phyloP scores from a whole-genome alignment of 2,888 invertebrate genomes.

The Carpatolechia fugitivella region DNA sequence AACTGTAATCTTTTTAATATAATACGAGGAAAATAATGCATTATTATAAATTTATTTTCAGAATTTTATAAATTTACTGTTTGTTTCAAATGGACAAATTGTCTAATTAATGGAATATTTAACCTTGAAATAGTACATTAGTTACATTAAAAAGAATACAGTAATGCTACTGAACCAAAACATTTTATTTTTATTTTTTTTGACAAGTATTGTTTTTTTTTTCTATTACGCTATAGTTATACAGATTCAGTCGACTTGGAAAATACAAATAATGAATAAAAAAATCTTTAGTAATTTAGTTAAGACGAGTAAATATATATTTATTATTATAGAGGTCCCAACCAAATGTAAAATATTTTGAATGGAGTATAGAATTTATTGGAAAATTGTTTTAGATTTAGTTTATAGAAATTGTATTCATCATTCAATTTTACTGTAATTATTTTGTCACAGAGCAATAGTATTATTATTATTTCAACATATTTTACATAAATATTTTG shows the following conservation, averaged over 20 bases:
- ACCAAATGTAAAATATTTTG: neutral
- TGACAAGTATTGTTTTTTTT: conserved; percentile 25
- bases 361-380: neutral
- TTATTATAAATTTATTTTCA: conserved; percentile 16
- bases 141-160: conserved; percentile 50
- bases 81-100: conserved; percentile 52
- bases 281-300: conserved; percentile 45
- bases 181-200: conserved; percentile 8
- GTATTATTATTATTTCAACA: no score
- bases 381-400: neutral
- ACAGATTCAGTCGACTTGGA: conserved; percentile 71
- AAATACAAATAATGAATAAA: conserved; percentile 58
- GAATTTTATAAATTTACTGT: conserved; percentile 33
- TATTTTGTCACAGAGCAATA: no score
- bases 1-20: conserved; percentile 43
- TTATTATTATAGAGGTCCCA: conserved; percentile 35
- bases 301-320: conserved; percentile 71
- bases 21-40: conserved; percentile 41
- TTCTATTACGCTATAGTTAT: conserved; percentile 56
- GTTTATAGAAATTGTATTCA: no score
- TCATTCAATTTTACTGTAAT: no score
- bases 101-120: conserved; percentile 26
- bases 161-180: neutral
- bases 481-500: conserved; percentile 22
- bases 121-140: conserved; percentile 32